Evolutionary conservation across 2,888 invertebrate genomes (phyloP).

Genomic region (Deilephila elpenor): DNA sequence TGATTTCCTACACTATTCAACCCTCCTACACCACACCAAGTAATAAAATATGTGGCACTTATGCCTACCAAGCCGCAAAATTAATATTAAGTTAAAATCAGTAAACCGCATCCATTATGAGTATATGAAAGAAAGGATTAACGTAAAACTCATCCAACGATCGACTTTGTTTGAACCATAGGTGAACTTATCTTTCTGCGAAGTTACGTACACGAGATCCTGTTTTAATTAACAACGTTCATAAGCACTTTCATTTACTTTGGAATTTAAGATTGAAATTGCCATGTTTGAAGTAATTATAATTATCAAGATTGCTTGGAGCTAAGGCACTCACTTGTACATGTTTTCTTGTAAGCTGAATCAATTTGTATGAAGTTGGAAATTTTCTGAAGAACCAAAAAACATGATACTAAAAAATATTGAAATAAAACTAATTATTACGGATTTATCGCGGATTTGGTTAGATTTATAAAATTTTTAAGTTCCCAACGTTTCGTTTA

Average conservation of each 20-base stretch:
- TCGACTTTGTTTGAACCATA: constrained; percentile 2
- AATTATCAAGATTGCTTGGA: not conserved
- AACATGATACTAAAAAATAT: too few species aligned
- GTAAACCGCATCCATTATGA: not conserved
- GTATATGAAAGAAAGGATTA: not conserved
- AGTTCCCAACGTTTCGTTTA: too few species aligned
- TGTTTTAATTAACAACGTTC: constrained; percentile 18
- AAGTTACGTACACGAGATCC: not conserved
- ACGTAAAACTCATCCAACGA: not conserved
- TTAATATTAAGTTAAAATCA: not conserved
- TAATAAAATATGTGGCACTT: too few species aligned
- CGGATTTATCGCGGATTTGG: too few species aligned
- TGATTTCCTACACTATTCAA: too few species aligned
- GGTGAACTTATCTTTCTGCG: constrained; percentile 3
- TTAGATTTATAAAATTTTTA: too few species aligned
- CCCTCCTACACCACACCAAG: too few species aligned
- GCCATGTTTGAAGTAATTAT: not conserved
- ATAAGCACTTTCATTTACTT: constrained; percentile 4
- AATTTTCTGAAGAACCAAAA: too few species aligned
- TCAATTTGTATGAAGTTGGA: not conserved
- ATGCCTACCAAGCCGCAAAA: not conserved
- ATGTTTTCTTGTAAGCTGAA: not conserved
- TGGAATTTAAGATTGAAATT: constrained; percentile 6
- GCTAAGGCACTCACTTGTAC: not conserved
- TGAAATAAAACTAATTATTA: too few species aligned